Evolutionary conservation across 2,113 vertebrate genomes (phyloP), one percentile per base, ranked within the genome.

Genomic region (Malurus cyaneus): DNA sequence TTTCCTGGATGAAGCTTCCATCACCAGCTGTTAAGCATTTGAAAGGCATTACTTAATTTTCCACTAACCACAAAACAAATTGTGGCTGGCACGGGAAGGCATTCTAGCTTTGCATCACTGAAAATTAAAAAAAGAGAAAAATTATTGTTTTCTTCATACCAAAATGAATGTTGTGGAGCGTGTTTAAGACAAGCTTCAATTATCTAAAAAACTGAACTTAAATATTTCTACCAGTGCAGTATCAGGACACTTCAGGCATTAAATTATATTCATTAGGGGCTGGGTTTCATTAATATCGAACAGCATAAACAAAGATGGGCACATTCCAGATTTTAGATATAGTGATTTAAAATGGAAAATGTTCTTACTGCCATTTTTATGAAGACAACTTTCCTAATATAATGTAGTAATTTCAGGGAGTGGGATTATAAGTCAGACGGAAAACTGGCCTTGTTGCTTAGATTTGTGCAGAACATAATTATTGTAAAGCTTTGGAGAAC

Each of bases 401-500:
- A 71, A 87, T 50, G 16, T 67, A 64, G 74, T 44, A 52, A 73
- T 96, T 89, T 70, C 76, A 86, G 78, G 72, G 70, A 86, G 50
- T 76, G 53, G 62, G 53, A 96, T 93, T 96, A 81, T 82, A 79
- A 93, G 1, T 80, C 71, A 81, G 25, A 53, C 88, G 93, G 73
- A 81, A 95, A 97, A 85, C 87, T 93, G 74, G 87, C 49, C 69
- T 94, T 93, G 80, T 91, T 92, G 53, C 73, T 96, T 90, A 88
- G 80, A 84, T 54, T 80, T 88, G 76, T 52, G 59, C 80, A 89
- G 85, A 92, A 92, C 77, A 93, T 90, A 94, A 89, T 94, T 95
- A 86, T 80, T 89, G 50, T 67, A 93, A 82, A 92, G 52, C 70
- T 91, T 88, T 70, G 91, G 79, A 95, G 80, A 95, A 74, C 96